Evolutionary conservation across 2,797 vertebrate species (phyloP).

Genomic region (Galaxias olidus): DNA sequence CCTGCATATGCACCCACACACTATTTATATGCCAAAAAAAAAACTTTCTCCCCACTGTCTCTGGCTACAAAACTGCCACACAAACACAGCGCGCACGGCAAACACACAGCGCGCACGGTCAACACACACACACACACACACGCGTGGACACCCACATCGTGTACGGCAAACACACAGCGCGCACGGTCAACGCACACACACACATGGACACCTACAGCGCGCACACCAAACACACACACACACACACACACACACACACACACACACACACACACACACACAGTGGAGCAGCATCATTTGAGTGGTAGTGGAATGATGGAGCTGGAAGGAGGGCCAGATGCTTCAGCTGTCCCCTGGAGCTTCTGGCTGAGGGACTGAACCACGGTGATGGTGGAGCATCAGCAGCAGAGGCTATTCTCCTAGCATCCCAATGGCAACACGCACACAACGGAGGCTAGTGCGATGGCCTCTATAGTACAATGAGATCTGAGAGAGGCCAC

Average conservation of each 20-base stretch:
- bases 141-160: constrained; percentile 37
- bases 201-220: constrained; percentile 22
- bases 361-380: constrained; percentile 62
- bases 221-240: constrained; percentile 32
- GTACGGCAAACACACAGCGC: too few relatives aligned
- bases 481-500: too few relatives aligned
- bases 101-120: constrained; percentile 6
- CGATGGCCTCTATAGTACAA: too few relatives aligned
- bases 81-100: neutral
- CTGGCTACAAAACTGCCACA: too few relatives aligned
- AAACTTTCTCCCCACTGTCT: too few relatives aligned
- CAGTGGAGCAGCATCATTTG: constrained; percentile 27
- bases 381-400: too few relatives aligned
- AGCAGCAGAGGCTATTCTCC: constrained; percentile 16
- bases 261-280: constrained; percentile 29
- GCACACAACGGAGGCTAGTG: neutral
- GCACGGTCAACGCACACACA: constrained; percentile 23
- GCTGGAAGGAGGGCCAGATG: constrained; percentile 72
- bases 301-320: constrained; percentile 65
- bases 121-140: constrained; percentile 54
- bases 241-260: constrained; percentile 12
- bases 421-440: constrained; percentile 67
- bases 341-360: constrained; percentile 69
- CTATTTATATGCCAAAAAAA: too few relatives aligned
- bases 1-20: too few relatives aligned